A percentile compares a stretch with the other conserved stretches of the same genome.
Evolutionary conservation across 2,113 vertebrate species (phyloP).

Genomic region (Oryzias celebensis): DNA sequence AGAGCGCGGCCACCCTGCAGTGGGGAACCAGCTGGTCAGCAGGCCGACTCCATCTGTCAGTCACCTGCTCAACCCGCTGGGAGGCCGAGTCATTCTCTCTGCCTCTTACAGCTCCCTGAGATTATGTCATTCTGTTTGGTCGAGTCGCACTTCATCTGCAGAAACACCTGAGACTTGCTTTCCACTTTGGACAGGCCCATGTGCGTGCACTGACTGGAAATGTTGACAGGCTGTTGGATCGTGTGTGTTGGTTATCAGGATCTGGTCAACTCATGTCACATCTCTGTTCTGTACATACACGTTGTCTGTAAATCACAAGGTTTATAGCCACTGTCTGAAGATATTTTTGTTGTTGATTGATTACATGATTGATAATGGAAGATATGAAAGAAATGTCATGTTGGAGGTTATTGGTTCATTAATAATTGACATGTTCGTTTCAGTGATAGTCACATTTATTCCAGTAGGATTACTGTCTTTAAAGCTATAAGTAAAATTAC

Average conservation of each 20-base stretch:
- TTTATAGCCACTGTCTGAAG: no score
- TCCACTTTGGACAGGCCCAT: background rate
- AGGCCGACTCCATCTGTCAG: constrained; percentile 62
- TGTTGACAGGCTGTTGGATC: background rate
- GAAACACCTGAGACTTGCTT: background rate
- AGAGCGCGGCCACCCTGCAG: constrained; percentile 47
- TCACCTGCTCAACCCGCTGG: constrained; percentile 58
- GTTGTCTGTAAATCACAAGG: no score
- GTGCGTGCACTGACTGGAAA: background rate
- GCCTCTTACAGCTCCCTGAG: constrained; percentile 28
- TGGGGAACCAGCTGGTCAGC: constrained; percentile 65
- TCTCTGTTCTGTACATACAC: no score
- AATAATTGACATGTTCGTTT: no score
- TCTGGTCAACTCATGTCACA: no score
- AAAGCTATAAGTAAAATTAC: no score
- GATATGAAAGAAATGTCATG: no score
- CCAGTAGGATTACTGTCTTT: no score
- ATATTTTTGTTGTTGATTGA: no score
- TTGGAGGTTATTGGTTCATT: no score
- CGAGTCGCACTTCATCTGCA: rapidly evolving
- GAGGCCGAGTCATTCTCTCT: constrained; percentile 42
- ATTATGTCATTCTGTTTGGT: constrained; percentile 38
- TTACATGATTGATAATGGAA: no score
- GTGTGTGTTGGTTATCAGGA: background rate
- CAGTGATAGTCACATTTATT: no score